These are phyloP conservation scores for Conus betulinus DNA, from an alignment of 1,140 invertebrate species.

Conservation along the genomic window DNA sequence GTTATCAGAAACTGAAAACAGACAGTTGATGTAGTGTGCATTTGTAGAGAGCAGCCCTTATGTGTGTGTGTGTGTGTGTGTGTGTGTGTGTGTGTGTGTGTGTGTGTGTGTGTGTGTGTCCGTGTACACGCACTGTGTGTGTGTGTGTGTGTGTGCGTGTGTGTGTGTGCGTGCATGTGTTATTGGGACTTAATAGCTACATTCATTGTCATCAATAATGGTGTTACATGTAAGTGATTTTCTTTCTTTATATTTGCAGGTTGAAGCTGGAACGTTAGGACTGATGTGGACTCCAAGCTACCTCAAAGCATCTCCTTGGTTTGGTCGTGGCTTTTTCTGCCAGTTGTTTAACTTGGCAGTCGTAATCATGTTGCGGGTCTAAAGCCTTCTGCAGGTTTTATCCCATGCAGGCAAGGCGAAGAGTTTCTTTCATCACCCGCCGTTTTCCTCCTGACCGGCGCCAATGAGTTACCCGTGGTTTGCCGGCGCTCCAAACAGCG, in stretches of 20 bases:
- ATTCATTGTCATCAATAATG: neutral
- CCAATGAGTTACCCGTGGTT: slow-evolving; percentile 42
- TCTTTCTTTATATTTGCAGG: neutral
- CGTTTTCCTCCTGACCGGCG: neutral
- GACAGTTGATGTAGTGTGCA: too few relatives aligned
- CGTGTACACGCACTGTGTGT: too few relatives aligned
- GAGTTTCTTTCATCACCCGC: neutral
- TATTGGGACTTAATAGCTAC: neutral
- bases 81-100: neutral
- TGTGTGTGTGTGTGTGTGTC: neutral
- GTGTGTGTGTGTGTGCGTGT: too few relatives aligned
- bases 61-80: too few relatives aligned
- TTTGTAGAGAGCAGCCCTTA: too few relatives aligned
- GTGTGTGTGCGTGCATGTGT: too few relatives aligned
- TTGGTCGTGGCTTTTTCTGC: neutral
- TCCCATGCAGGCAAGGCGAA: neutral
- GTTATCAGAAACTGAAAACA: too few relatives aligned
- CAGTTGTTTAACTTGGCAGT: neutral
- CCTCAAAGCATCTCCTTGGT: neutral
- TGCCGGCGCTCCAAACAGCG: slow-evolving; percentile 34
- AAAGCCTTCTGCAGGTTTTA: neutral
- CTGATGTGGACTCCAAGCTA: neutral
- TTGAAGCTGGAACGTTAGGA: neutral
- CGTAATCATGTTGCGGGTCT: neutral
- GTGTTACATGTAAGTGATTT: neutral